A percentile compares a stretch with the other conserved stretches of the same genome.
Evolutionary conservation across 1,140 invertebrate genomes (phyloP).

Genomic region (Philopotamus ludificatus): DNA sequence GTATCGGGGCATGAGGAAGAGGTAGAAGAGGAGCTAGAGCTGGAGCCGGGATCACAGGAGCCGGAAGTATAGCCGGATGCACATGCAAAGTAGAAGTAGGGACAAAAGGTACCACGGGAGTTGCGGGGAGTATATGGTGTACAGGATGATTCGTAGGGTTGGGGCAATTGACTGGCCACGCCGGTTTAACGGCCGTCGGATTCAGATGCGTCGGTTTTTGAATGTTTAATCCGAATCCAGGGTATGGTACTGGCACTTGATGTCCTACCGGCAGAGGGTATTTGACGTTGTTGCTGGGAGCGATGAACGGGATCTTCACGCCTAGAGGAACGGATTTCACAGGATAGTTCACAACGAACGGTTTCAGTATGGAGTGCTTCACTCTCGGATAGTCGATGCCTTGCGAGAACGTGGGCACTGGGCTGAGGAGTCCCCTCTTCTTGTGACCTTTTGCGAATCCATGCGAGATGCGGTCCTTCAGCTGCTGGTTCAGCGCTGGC

Average conservation of each 20-base stretch:
- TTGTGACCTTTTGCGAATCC: constrained; percentile 43
- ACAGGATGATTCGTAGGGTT: constrained; percentile 51
- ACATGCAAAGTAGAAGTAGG: constrained; percentile 22
- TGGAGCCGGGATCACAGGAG: constrained; percentile 23
- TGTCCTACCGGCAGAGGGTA: constrained; percentile 47
- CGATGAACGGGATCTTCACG: constrained; percentile 50
- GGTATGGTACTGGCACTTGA: constrained; percentile 48
- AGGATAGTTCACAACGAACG: constrained; percentile 52
- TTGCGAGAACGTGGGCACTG: constrained; percentile 50
- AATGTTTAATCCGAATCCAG: constrained; percentile 46
- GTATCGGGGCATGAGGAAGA: constrained; percentile 24
- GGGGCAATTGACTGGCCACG: constrained; percentile 45
- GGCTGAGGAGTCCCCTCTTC: constrained; percentile 50
- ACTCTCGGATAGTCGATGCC: constrained; percentile 52
- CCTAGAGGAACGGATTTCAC: constrained; percentile 50
- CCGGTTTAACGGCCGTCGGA: constrained; percentile 41
- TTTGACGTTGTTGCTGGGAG: constrained; percentile 43
- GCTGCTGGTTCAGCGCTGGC: constrained; percentile 39
- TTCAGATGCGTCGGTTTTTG: constrained; percentile 44
- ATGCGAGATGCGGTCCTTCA: constrained; percentile 28
- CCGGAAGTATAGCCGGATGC: background rate
- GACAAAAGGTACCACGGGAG: constrained; percentile 38
- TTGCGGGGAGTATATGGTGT: constrained; percentile 45
- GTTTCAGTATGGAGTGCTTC: constrained; percentile 53
- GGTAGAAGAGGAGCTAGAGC: constrained; percentile 28